phyloP scores from a whole-genome alignment of 2,888 invertebrate genomes.

The Hemicrepidius hirtus region DNA sequence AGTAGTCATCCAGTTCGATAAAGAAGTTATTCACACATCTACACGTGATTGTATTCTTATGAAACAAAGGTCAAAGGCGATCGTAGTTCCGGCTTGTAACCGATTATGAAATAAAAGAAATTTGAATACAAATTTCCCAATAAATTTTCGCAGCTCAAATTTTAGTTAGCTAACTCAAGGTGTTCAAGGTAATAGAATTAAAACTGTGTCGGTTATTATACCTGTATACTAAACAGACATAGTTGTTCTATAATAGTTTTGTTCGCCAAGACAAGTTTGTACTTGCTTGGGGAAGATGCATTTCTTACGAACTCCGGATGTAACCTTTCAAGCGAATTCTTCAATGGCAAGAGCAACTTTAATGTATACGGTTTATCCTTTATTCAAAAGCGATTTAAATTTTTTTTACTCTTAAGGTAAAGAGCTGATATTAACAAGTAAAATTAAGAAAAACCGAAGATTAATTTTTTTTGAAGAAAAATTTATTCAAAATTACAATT shows the following conservation, averaged over 20 bases:
- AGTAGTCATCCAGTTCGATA: slow-evolving; percentile 4
- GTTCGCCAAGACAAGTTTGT: neutral
- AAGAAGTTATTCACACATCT: slow-evolving; percentile 20
- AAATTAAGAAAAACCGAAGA: too few species aligned
- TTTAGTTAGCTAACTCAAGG: slow-evolving; percentile 6
- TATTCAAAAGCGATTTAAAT: too few species aligned
- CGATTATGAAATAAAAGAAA: slow-evolving; percentile 12
- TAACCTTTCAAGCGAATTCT: too few species aligned
- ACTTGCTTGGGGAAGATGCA: neutral
- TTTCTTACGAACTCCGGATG: too few species aligned
- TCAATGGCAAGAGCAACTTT: too few species aligned
- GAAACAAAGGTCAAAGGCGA: slow-evolving; percentile 17
- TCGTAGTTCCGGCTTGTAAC: slow-evolving; percentile 15
- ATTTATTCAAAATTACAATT: too few species aligned
- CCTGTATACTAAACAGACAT: too few species aligned
- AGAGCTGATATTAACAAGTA: too few species aligned
- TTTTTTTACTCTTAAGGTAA: too few species aligned
- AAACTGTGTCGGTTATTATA: neutral
- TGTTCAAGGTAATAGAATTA: slow-evolving; percentile 1
- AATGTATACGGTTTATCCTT: too few species aligned
- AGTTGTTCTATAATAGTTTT: neutral
- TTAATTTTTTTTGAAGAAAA: too few species aligned
- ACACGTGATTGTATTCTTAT: slow-evolving; percentile 23
- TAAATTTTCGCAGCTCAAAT: neutral
- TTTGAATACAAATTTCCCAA: slow-evolving; percentile 23